Base-by-base conservation (phyloP, 2,797 vertebrate species). In the Rhabdophis nuchalis region DNA sequence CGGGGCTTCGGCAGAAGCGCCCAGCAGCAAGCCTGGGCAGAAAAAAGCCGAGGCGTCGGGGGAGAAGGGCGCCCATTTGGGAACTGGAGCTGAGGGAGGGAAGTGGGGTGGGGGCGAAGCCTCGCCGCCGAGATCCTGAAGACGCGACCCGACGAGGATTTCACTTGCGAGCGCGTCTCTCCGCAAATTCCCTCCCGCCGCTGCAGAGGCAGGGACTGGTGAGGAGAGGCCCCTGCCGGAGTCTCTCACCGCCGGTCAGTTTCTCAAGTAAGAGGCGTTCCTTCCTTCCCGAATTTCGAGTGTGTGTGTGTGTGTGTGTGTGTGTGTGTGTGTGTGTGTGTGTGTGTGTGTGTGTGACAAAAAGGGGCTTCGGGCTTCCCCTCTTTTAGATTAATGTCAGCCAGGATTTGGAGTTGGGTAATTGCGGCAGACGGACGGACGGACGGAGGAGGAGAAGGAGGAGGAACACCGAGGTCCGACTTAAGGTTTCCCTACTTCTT, bases 231-330 rank as follows among this genome's bases (percentile, higher is more conserved):
- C 57, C 50, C 36, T 2, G 18, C 18, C 25, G 16, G 32, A 20
- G 5, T 5, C 13, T 16, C 13, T n/a, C 7, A 0, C 11, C 18
- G 5, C 25, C 23, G 6, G 18, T 12, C 16, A 16, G 14, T 20
- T 16, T 11, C 60, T 72, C 64, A 86, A 53, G 91, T 92, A 86
- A 89, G 82, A 8, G 87, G 57, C 23, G 11, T 14, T 6, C 5
- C n/a, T 14, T 6, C 5, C n/a, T 18, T 32, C 68, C 50, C 14
- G 4, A 1, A 5, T 1, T 54, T n/a, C 5, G 12, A 0, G 53
- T 23, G 4, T 11, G 64, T n/a, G n/a, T n/a, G n/a, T n/a, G n/a
- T n/a, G n/a, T n/a, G n/a, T n/a, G n/a, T n/a, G n/a, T n/a, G 52
- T 11, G 52, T 52, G 52, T 0, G 52, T 52, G 52, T 11, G 10